phyloP scores from a whole-genome alignment of 2,888 invertebrate species.

The Glaucopsyche alexis region DNA sequence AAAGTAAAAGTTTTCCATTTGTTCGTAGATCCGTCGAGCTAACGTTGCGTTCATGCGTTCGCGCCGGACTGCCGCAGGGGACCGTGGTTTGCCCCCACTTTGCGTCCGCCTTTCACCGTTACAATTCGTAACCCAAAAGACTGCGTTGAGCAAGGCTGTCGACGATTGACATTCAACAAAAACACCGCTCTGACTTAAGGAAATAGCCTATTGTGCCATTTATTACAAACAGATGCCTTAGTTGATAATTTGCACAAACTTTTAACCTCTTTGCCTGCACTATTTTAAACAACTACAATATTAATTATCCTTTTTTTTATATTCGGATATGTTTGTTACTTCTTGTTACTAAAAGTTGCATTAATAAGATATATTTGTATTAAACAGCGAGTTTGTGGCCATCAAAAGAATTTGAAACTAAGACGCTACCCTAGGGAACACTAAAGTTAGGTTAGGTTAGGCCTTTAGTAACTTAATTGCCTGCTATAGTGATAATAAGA shows the following conservation, averaged over 20 bases:
- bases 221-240: neutral
- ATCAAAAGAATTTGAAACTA: too few relatives aligned
- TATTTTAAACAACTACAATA: neutral
- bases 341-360: neutral
- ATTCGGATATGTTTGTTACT: neutral
- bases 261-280: slow-evolving; percentile 5
- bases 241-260: neutral
- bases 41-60: slow-evolving; percentile 45
- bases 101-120: slow-evolving; percentile 64
- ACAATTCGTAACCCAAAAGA: slow-evolving; percentile 67
- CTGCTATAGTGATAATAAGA: too few relatives aligned
- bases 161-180: slow-evolving; percentile 77
- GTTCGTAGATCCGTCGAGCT: slow-evolving; percentile 36
- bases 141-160: slow-evolving; percentile 73
- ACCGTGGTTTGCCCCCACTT: slow-evolving; percentile 57
- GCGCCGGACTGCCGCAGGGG: slow-evolving; percentile 55
- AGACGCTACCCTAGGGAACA: too few relatives aligned
- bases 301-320: neutral
- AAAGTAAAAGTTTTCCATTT: slow-evolving; percentile 59
- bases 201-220: slow-evolving; percentile 53
- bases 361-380: too few relatives aligned
- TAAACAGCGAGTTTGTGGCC: too few relatives aligned
- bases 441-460: too few relatives aligned
- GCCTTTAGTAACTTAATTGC: too few relatives aligned
- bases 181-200: slow-evolving; percentile 60